Conservation (phyloP, 2,797 vertebrate species). For the Buceros bicornis region DNA sequence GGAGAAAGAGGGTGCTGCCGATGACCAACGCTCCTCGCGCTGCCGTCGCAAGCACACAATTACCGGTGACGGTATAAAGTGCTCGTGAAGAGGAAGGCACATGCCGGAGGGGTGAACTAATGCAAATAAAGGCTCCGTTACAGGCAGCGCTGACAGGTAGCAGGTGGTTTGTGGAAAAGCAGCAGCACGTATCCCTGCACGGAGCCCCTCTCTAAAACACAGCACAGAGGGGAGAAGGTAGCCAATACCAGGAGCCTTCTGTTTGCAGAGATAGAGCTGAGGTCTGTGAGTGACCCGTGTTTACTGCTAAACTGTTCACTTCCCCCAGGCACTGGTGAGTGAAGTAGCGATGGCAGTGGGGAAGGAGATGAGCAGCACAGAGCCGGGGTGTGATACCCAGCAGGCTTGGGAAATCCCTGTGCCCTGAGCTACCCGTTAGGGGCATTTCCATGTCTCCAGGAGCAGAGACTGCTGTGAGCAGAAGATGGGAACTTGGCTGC, state of each 20-base stretch:
- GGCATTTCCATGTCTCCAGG: background rate
- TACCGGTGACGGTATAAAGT: background rate
- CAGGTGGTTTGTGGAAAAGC: background rate
- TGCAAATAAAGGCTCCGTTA: background rate
- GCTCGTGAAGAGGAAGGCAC: background rate
- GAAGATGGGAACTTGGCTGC: background rate
- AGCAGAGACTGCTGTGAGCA: background rate
- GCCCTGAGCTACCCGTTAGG: background rate
- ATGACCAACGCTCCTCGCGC: background rate
- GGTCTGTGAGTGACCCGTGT: background rate
- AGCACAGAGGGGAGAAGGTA: background rate
- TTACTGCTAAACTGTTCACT: background rate
- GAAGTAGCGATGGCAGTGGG: background rate
- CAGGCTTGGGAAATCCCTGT: background rate
- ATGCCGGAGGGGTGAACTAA: background rate
- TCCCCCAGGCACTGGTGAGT: background rate
- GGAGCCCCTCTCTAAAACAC: background rate
- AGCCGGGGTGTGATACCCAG: background rate
- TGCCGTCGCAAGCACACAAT: background rate
- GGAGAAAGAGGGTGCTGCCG: background rate
- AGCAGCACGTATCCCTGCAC: rapidly evolving
- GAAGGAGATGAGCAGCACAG: background rate
- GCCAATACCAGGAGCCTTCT: background rate
- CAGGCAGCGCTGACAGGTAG: background rate
- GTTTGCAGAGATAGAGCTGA: background rate